Conservation (phyloP, 2,888 invertebrate genomes). For the Apocheima hispidaria region DNA sequence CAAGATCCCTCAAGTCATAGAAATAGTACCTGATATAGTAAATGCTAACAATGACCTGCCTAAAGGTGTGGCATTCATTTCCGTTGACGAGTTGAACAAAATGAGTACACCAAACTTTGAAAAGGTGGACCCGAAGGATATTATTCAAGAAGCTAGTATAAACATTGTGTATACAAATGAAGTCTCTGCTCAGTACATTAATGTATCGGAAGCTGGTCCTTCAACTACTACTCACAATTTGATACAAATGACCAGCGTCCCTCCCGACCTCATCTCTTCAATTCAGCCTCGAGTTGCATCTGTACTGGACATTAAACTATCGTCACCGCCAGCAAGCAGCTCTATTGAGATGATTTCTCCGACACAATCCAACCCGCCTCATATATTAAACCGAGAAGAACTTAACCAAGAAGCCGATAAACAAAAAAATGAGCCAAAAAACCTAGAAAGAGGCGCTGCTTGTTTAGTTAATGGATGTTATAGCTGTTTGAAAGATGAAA, state of each 20-base stretch:
- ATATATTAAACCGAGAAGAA: conserved; percentile 54
- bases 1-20: conserved; percentile 80
- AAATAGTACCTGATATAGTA: conserved; percentile 74
- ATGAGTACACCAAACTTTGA: conserved; percentile 82
- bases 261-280: conserved; percentile 80
- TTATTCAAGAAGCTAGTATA: conserved; percentile 81
- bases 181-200: conserved; percentile 71
- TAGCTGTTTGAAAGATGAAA: conserved; percentile 83
- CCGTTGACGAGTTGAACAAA: conserved; percentile 77
- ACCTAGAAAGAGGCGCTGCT: conserved; percentile 54
- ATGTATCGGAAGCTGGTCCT: conserved; percentile 61
- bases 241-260: conserved; percentile 71
- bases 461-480: conserved; percentile 86
- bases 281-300: conserved; percentile 60
- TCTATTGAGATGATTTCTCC: conserved; percentile 26
- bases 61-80: conserved; percentile 77
- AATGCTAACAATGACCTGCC: conserved; percentile 67
- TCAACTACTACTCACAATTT: conserved; percentile 62
- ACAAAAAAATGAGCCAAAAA: conserved; percentile 46
- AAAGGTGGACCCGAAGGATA: conserved; percentile 79
- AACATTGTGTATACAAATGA: conserved; percentile 81
- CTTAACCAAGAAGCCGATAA: conserved; percentile 42
- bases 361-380: conserved; percentile 50
- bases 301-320: conserved; percentile 43
- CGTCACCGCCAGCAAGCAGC: conserved; percentile 48